Conservation (phyloP, 2,797 vertebrate species). For the Bothrops alternatus region DNA sequence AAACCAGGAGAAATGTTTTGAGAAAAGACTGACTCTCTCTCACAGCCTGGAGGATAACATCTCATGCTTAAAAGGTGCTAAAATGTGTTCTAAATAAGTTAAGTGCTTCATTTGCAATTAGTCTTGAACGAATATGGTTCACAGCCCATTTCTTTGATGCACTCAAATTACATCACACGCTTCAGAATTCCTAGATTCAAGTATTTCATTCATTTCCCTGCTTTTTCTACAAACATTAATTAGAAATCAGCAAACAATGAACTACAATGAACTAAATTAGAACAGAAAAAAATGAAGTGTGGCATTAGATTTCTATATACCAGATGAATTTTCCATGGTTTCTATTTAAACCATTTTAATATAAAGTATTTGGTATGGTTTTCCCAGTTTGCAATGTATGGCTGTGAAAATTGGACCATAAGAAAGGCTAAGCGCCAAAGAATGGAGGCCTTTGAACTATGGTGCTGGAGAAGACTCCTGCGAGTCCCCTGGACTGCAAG, state of each 20-base stretch:
- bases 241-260: not conserved
- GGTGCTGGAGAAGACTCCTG: no score
- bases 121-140: conserved; percentile 32
- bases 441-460: no score
- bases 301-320: not conserved
- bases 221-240: not conserved
- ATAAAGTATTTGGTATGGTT: not conserved
- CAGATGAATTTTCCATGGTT: not conserved
- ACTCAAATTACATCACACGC: conserved; percentile 11
- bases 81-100: conserved; percentile 37
- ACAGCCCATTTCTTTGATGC: conserved; percentile 14
- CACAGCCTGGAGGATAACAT: conserved; percentile 30
- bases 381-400: no score
- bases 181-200: not conserved
- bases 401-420: no score
- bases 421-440: no score
- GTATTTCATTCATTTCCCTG: not conserved
- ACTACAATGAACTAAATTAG: not conserved
- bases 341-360: not conserved
- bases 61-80: conserved; percentile 25
- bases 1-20: conserved; percentile 51
- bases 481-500: no score
- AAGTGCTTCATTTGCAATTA: conserved; percentile 29
- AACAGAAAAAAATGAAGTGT: not conserved
- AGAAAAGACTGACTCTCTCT: conserved; percentile 47